Base-by-base conservation (phyloP, 2,888 invertebrate genomes). In the Podotricha telesiphe region DNA sequence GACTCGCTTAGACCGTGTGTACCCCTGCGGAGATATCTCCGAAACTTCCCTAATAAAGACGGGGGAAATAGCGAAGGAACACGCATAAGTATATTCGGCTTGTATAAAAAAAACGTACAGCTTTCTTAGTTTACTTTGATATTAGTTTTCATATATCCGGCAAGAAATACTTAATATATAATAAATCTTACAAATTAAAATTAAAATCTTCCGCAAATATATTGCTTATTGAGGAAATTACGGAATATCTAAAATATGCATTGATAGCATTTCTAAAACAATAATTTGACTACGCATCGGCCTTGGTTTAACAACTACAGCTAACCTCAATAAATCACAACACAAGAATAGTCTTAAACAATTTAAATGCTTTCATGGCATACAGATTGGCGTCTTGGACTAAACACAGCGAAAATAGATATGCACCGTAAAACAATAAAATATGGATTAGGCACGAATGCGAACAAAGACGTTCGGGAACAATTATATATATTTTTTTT, bases 21-120 rank as follows among this genome's bases (percentile, higher is more conserved):
- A 77, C 76, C 79, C 74, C 74, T 74, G 77, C 77, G 84, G 91
- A 80, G 91, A 91, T 87, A 91, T 91, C 91, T 76, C 91, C 85
- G 76, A 79, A 75, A 77, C 78, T 77, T 77, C 82, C 82, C 78
- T 78, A 79, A 78, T 76, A 75, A 79, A 76, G 78, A 76, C 74
- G 75, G 75, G 75, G 75, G 73, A 77, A 82, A 88, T 82, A 76
- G 80, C 79, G 59, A 45, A 45, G 61, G 70, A 74, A 74, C 79
- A 79, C 79, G 79, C 76, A 40, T 8, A 55, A 48, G 34, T 61
- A 53, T 53, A 20, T 40, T 42, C n/a, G 17, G 19, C 10, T 50
- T 50, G n/a, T 22, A 22, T 13, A 15, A 50, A 20, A 19, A 11
- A 20, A 50, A 20, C 42, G 42, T 13, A 13, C 13, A 42, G 13